Conservation (phyloP, 2,888 invertebrate species). For the Psylliodes chrysocephalus region DNA sequence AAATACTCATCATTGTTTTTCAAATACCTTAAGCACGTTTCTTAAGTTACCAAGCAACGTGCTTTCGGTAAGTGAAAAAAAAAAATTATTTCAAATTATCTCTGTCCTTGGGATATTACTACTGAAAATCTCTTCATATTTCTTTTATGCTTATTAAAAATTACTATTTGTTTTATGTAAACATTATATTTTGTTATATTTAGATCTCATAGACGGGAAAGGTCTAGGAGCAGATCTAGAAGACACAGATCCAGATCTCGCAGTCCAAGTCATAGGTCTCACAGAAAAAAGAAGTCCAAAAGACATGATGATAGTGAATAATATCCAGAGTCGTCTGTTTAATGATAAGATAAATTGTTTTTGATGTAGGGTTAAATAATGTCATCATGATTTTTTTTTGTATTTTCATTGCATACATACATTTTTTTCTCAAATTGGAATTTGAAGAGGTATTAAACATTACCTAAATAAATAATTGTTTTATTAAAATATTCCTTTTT, state of each 20-base stretch:
- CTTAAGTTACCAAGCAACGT: too few species aligned
- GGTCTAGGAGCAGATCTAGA: conserved; percentile 74
- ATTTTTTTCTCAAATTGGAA: conserved; percentile 11
- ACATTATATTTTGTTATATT: too few species aligned
- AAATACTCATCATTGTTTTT: too few species aligned
- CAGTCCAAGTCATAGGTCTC: conserved; percentile 73
- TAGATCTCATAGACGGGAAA: conserved; percentile 73
- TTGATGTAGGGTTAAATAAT: neutral
- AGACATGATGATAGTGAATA: conserved; percentile 74
- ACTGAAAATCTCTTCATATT: too few species aligned
- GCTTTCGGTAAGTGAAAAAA: too few species aligned
- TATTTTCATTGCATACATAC: conserved; percentile 18
- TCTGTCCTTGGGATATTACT: too few species aligned
- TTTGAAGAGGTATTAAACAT: conserved; percentile 8
- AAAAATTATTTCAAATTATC: too few species aligned
- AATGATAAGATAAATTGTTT: conserved; percentile 11
- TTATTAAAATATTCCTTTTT: too few species aligned
- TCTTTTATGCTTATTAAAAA: too few species aligned
- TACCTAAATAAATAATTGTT: too few species aligned
- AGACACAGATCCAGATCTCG: conserved; percentile 79
- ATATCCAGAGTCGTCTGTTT: neutral
- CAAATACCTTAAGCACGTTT: too few species aligned
- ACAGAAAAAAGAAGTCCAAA: conserved; percentile 76
- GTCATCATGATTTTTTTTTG: conserved; percentile 10
- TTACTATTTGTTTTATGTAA: too few species aligned